Conservation (phyloP, 2,113 vertebrate species). For the Anoura caudifer region DNA sequence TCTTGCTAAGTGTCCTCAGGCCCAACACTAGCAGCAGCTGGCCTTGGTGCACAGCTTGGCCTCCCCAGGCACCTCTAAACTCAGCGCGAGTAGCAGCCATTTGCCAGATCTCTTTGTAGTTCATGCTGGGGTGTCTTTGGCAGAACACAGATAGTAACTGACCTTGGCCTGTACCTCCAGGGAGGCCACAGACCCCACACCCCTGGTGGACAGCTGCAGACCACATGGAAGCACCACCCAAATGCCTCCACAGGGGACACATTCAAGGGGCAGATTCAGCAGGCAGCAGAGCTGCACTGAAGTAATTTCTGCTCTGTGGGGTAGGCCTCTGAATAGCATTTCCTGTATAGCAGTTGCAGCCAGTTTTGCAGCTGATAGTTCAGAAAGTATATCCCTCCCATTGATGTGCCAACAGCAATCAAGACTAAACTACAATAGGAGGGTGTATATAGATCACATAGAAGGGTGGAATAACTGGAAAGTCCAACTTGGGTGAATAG, state of each 20-base stretch:
- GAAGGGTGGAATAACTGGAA: neutral
- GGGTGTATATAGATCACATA: neutral
- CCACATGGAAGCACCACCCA: neutral
- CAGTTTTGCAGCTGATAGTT: neutral
- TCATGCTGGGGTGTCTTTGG: neutral
- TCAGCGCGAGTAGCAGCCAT: neutral
- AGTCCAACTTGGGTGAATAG: neutral
- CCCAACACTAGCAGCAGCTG: neutral
- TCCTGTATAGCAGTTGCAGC: neutral
- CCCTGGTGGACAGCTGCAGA: neutral
- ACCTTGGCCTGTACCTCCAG: neutral
- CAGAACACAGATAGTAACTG: neutral
- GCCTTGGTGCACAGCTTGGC: neutral
- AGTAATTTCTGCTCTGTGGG: neutral
- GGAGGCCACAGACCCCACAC: neutral
- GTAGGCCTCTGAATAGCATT: neutral
- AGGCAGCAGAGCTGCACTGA: neutral
- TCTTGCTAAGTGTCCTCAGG: neutral
- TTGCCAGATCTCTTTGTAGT: neutral
- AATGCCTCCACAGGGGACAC: neutral
- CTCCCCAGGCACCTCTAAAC: neutral
- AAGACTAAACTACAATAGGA: neutral
- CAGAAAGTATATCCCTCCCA: neutral
- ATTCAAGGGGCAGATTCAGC: neutral
- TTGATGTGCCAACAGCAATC: neutral